Evolutionary conservation across 1,140 invertebrate genomes (phyloP).

Genomic region (Neodiprion virginianus): DNA sequence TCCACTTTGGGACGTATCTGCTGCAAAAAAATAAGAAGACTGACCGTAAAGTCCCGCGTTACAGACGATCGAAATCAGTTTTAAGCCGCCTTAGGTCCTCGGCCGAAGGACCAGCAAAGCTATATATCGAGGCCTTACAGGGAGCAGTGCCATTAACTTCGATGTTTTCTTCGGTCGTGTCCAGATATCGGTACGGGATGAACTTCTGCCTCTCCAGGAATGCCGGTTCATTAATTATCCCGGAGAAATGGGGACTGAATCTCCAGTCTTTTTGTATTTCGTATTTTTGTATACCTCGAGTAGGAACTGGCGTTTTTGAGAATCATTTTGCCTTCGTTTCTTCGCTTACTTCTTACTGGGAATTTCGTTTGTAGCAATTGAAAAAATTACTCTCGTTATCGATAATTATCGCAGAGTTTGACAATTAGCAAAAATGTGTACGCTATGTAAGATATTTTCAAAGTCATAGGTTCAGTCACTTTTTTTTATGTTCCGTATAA

Average conservation of each 20-base stretch:
- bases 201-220: neutral
- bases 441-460: too few species aligned
- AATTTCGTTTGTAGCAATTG: too few species aligned
- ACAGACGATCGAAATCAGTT: slow-evolving; percentile 1
- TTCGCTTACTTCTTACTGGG: too few species aligned
- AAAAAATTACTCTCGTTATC: too few species aligned
- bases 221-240: neutral
- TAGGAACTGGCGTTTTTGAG: too few species aligned
- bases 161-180: neutral
- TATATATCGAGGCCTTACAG: neutral
- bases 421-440: too few species aligned
- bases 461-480: too few species aligned
- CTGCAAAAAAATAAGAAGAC: slow-evolving; percentile 8
- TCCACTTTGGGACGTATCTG: slow-evolving; percentile 81
- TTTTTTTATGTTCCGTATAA: too few species aligned
- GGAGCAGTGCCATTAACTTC: neutral
- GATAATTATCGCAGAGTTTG: too few species aligned
- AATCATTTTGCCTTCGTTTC: too few species aligned
- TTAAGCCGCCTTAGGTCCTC: neutral
- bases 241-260: neutral
- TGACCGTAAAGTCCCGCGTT: neutral
- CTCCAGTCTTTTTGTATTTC: too few species aligned
- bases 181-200: neutral
- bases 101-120: neutral
- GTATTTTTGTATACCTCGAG: too few species aligned